Conservation (phyloP, 2,113 vertebrate genomes). For the Neoarius graeffei region DNA sequence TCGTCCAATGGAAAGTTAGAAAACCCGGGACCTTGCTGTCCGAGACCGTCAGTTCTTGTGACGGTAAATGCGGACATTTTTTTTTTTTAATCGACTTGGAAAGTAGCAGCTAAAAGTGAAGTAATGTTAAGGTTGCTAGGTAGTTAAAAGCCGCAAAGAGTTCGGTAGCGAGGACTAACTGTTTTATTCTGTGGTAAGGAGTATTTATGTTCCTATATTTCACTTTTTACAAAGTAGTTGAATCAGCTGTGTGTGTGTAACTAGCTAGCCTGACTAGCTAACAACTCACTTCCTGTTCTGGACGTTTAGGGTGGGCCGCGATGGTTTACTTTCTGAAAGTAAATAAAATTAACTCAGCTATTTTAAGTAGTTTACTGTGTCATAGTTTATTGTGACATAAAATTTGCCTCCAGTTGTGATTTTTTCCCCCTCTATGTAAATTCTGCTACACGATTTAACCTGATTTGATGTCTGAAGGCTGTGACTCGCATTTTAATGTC, state of each 20-base stretch:
- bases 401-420: neutral
- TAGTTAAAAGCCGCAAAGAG: neutral
- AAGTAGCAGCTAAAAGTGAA: conserved; percentile 38
- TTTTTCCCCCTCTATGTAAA: too few species aligned
- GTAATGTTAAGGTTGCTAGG: conserved; percentile 43
- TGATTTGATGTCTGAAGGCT: neutral
- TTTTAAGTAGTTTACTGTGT: neutral
- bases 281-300: conserved; percentile 77
- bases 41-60: conserved; percentile 36
- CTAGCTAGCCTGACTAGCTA: conserved; percentile 51
- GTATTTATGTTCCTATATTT: neutral
- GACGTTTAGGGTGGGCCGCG: conserved; percentile 35
- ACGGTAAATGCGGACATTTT: conserved; percentile 58
- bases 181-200: conserved; percentile 44
- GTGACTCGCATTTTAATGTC: neutral
- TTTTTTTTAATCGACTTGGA: conserved; percentile 20
- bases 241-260: neutral
- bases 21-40: conserved; percentile 21
- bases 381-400: neutral
- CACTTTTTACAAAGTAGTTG: neutral
- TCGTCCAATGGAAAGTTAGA: conserved; percentile 72
- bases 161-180: conserved; percentile 8
- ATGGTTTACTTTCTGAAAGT: neutral
- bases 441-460: neutral
- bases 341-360: neutral